These are phyloP conservation scores for Holcopasites calliopsidis DNA, from an alignment of 1,140 invertebrate species.

Conservation along the genomic window DNA sequence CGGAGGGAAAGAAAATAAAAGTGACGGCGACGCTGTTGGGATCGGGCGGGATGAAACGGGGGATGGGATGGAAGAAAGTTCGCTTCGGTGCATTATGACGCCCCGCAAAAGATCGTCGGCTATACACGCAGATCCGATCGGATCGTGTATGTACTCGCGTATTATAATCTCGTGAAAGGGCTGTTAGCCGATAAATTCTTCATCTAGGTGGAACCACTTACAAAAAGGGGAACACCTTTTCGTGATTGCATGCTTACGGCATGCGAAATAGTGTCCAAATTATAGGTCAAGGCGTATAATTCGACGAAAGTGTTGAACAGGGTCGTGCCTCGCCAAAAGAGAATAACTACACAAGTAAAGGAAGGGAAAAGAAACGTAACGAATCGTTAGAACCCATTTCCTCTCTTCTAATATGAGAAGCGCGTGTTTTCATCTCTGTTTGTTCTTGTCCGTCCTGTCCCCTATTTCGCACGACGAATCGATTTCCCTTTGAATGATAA, in stretches of 20 bases:
- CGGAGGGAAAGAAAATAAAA: constrained; percentile 34
- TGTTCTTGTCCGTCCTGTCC: neutral
- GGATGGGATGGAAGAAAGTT: constrained; percentile 23
- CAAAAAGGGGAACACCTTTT: constrained; percentile 72
- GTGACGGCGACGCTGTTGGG: neutral
- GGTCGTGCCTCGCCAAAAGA: constrained; percentile 56
- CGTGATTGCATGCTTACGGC: constrained; percentile 74
- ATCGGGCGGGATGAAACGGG: neutral
- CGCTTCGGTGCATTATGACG: constrained; percentile 46
- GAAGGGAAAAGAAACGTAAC: constrained; percentile 10
- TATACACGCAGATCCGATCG: constrained; percentile 44
- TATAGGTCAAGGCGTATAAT: constrained; percentile 73
- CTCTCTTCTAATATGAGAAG: constrained; percentile 56
- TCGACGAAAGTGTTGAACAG: constrained; percentile 62
- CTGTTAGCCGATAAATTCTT: constrained; percentile 74
- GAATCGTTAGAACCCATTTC: constrained; percentile 40
- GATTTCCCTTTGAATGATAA: neutral
- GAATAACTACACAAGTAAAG: constrained; percentile 42
- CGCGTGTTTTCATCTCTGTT: constrained; percentile 4
- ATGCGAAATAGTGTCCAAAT: constrained; percentile 76
- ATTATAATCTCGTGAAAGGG: constrained; percentile 67
- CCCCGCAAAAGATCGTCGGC: constrained; percentile 5
- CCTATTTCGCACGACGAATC: neutral
- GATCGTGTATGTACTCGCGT: constrained; percentile 39
- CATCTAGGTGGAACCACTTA: constrained; percentile 76